Conservation (phyloP, 2,113 vertebrate species). For the Brachirus orientalis region DNA sequence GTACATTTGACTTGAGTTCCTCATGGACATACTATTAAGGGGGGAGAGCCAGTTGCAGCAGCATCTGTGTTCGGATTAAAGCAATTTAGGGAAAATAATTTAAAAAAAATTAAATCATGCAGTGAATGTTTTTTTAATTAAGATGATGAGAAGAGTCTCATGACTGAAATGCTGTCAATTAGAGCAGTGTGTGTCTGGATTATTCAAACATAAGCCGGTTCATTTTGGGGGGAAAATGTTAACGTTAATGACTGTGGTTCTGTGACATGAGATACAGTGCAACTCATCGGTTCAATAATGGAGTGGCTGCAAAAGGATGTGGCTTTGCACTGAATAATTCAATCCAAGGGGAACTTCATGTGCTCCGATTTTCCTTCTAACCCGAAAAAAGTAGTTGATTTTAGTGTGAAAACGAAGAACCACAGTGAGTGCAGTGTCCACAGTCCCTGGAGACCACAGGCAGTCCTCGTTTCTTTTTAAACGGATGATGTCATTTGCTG, state of each 20-base stretch:
- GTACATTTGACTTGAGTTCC: too few relatives aligned
- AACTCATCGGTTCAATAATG: conserved; percentile 37
- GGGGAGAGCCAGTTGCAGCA: too few relatives aligned
- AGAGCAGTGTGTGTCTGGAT: too few relatives aligned
- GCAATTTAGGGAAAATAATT: too few relatives aligned
- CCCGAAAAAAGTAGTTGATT: neutral
- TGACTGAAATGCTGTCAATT: too few relatives aligned
- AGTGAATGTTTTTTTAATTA: too few relatives aligned
- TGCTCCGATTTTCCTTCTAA: neutral
- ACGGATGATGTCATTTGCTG: conserved; percentile 57
- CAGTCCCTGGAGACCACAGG: neutral
- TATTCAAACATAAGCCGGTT: too few relatives aligned
- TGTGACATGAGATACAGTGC: conserved; percentile 2
- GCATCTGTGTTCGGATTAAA: too few relatives aligned
- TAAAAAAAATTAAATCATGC: too few relatives aligned
- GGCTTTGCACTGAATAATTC: conserved; percentile 43
- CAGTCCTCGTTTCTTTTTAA: neutral
- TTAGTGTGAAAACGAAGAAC: neutral
- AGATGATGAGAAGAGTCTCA: too few relatives aligned
- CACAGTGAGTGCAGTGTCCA: neutral
- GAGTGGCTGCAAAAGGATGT: conserved; percentile 26
- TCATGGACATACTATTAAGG: too few relatives aligned
- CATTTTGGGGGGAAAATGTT: too few relatives aligned
- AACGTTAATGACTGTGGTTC: neutral
- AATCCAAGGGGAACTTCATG: conserved; percentile 21